phyloP scores from a whole-genome alignment of 2,113 vertebrate species.

The Lagenorhynchus albirostris region DNA sequence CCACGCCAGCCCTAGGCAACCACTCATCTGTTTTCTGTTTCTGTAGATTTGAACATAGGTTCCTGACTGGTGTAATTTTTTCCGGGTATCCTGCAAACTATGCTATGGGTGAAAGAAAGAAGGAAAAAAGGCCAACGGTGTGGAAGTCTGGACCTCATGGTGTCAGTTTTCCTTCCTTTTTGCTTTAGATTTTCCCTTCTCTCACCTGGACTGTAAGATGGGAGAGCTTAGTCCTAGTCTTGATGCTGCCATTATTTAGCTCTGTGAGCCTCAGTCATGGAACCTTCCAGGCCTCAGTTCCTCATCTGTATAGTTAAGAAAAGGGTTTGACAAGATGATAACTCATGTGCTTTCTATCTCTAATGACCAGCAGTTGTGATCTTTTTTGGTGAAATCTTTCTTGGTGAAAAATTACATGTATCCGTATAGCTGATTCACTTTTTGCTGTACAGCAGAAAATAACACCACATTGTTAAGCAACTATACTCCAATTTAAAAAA shows the following conservation, averaged over 20 bases:
- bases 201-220: background rate
- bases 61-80: background rate
- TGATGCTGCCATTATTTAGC: background rate
- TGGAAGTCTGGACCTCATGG: background rate
- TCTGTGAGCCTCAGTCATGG: background rate
- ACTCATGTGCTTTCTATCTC: background rate
- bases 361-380: background rate
- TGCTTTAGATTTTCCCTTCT: background rate
- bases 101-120: background rate
- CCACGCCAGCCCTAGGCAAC: background rate
- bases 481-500: too few relatives aligned
- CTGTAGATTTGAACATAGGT: slow-evolving; percentile 23
- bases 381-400: slow-evolving; percentile 19
- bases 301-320: slow-evolving; percentile 37
- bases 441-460: too few relatives aligned
- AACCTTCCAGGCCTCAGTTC: slow-evolving; percentile 17
- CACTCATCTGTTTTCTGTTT: slow-evolving; percentile 7
- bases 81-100: slow-evolving; percentile 16
- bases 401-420: background rate
- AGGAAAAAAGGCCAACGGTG: background rate
- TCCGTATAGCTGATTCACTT: too few relatives aligned
- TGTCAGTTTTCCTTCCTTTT: slow-evolving; percentile 28
- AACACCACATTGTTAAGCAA: too few relatives aligned
- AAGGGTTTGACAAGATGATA: background rate
- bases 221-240: background rate